Evolutionary conservation across 2,797 vertebrate species (phyloP).

Genomic region (Poeciliopsis paucimaculata): DNA sequence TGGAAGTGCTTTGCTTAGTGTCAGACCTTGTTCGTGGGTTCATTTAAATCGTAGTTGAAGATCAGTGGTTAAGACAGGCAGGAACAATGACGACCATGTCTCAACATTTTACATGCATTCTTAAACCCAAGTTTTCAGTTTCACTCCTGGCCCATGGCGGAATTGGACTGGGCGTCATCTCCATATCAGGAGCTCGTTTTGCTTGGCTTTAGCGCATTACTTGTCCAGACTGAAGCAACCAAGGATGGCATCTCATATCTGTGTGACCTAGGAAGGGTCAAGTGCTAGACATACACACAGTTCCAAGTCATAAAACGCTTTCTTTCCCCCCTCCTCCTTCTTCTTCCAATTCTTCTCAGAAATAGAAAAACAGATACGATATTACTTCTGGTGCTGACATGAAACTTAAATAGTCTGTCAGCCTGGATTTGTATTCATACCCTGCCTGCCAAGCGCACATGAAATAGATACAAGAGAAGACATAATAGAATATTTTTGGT

Average conservation of each 20-base stretch:
- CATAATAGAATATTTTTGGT: conserved; percentile 58
- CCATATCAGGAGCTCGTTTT: conserved; percentile 30
- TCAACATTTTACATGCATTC: conserved; percentile 47
- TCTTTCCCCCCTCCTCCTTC: neutral
- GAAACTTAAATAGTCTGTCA: conserved; percentile 28
- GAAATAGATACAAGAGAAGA: conserved; percentile 44
- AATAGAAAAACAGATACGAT: conserved; percentile 33
- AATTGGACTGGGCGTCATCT: conserved; percentile 39
- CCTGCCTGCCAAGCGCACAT: conserved; percentile 29
- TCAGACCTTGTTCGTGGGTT: conserved; percentile 46
- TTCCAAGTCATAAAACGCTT: conserved; percentile 42
- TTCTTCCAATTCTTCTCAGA: conserved; percentile 36
- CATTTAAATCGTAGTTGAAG: conserved; percentile 47
- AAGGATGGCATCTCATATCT: conserved; percentile 36
- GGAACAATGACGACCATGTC: conserved; percentile 30
- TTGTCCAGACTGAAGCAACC: conserved; percentile 33
- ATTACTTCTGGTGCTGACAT: conserved; percentile 24
- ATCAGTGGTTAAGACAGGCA: conserved; percentile 30
- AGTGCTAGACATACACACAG: conserved; percentile 17
- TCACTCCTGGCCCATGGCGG: conserved; percentile 30
- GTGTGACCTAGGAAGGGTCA: conserved; percentile 48
- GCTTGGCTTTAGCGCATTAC: conserved; percentile 45
- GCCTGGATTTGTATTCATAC: conserved; percentile 56
- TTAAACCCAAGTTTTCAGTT: conserved; percentile 43
- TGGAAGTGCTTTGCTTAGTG: conserved; percentile 36